A percentile compares a stretch with the other conserved stretches of the same genome.
Evolutionary conservation across 2,888 invertebrate genomes (phyloP).

Genomic region (Psylliodes chrysocephalus): DNA sequence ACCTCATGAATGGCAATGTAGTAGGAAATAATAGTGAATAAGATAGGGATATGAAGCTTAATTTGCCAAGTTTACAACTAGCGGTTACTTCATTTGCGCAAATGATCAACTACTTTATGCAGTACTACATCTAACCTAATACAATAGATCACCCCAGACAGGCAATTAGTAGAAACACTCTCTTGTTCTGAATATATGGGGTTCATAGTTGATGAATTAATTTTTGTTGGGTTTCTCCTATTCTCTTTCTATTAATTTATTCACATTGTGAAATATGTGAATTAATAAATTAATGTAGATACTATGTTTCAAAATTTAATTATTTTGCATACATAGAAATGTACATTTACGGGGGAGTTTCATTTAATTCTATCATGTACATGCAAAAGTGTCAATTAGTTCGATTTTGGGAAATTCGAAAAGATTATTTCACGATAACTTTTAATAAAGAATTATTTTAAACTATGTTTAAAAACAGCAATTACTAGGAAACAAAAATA

Average conservation of each 20-base stretch:
- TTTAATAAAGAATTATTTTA: no score
- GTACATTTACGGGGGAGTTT: no score
- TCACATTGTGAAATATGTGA: no score
- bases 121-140: slow-evolving; percentile 6
- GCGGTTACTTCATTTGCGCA: slow-evolving; percentile 18
- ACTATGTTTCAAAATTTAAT: no score
- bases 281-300: no score
- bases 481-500: no score
- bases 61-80: slow-evolving; percentile 16
- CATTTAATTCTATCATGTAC: no score
- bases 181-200: neutral
- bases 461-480: no score
- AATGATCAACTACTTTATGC: slow-evolving; percentile 17
- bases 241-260: neutral
- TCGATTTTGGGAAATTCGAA: no score
- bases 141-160: slow-evolving; percentile 15
- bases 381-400: no score
- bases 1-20: slow-evolving; percentile 5
- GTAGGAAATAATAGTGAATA: slow-evolving; percentile 8
- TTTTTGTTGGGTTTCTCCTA: neutral
- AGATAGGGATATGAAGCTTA: slow-evolving; percentile 14
- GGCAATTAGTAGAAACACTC: slow-evolving; percentile 17
- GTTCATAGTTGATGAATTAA: neutral
- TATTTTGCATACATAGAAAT: no score
- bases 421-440: no score